A percentile compares a stretch with the other conserved stretches of the same genome.
Conservation (phyloP, 2,113 vertebrate species). For the Thunnus thynnus region DNA sequence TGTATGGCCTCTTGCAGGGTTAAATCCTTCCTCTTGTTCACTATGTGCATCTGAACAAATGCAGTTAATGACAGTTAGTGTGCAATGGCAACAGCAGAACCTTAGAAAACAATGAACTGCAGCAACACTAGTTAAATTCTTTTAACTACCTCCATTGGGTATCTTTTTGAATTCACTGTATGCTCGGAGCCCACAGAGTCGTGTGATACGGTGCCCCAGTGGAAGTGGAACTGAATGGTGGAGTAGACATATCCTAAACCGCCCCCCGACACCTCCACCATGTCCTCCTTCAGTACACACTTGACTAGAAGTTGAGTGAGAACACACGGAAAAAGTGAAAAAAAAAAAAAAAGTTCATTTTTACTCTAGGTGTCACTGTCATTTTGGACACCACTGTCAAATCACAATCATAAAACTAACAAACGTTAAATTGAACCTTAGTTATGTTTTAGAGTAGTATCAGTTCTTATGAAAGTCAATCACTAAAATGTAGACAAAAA, state of each 20-base stretch:
- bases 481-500: too few species aligned
- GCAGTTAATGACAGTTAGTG: not conserved
- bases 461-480: too few species aligned
- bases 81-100: not conserved
- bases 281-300: conserved; percentile 37
- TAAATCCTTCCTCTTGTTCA: conserved; percentile 75
- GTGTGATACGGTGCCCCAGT: conserved; percentile 64
- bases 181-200: conserved; percentile 77
- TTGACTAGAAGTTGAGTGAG: conserved; percentile 57
- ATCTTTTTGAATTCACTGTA: conserved; percentile 61
- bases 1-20: conserved; percentile 40
- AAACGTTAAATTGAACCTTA: too few species aligned
- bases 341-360: not conserved
- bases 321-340: not conserved
- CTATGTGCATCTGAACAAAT: conserved; percentile 77
- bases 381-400: not conserved
- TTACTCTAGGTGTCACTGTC: not conserved
- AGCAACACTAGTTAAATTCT: accelerated
- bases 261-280: conserved; percentile 65
- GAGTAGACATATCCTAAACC: conserved; percentile 69
- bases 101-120: too few species aligned
- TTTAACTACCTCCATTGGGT: conserved; percentile 79
- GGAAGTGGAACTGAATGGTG: conserved; percentile 79
- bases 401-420: too few species aligned
- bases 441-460: too few species aligned